Evolutionary conservation across 2,113 vertebrate species (phyloP), one percentile per base, ranked within the genome.

Genomic region (Gymnogyps californianus): DNA sequence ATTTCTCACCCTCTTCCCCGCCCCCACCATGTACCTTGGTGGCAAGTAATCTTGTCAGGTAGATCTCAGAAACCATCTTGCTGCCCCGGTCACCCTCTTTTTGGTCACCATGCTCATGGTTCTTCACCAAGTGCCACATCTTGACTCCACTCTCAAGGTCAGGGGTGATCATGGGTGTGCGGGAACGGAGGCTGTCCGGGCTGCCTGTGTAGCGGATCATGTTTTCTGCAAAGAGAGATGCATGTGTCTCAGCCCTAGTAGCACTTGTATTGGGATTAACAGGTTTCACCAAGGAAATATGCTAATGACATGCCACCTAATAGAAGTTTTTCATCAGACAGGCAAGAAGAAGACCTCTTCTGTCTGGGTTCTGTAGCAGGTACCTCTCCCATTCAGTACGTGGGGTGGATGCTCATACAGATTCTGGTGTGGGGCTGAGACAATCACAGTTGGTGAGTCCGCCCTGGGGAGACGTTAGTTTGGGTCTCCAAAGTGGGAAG

Each of bases 31-130:
- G 47, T 98, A 99, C 99, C 99, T 99, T 99, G 31, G 99, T 99
- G 76, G 99, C 99, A 90, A 99, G 97, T 16, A 99, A 98, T n/a
- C 99, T 98, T 13, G 99, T 99, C 97, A 99, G 97, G 93, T 99
- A 99, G 98, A 99, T 99, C 96, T 99, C 99, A 2, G 99, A 99
- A 83, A 99, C 99, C 99, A 99, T 99, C 98, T 99, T 99, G 98
- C 99, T 99, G 51, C 99, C 99, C 10, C 99, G 98, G 95, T 99
- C 99, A 0, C 99, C 99, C 92, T 99, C 99, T 95, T 99, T 99
- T 97, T 99, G 99, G 98, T 99, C 99, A 18, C 99, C 99, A 0
- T 99, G 99, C 71, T 99, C 99, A 3, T 99, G 99, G 97, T 99
- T 99, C 98, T 99, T 99, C 62, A 99, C 99, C 97, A 99, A 97